Evolutionary conservation across 2,113 vertebrate genomes (phyloP).

Genomic region (Aegypius monachus): DNA sequence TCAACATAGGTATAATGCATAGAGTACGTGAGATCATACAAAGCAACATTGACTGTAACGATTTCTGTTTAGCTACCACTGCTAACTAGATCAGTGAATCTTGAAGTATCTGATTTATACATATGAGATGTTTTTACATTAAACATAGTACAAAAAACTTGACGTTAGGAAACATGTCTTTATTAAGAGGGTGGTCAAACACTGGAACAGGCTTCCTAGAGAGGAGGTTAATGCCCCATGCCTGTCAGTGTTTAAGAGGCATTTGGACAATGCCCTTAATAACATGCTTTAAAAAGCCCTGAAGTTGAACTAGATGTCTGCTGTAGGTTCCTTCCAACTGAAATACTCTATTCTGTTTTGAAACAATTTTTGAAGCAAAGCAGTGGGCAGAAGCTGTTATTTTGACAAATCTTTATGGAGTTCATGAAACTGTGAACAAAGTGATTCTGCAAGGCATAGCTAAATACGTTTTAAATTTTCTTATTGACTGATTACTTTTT

Average conservation of each 20-base stretch:
- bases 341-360: neutral
- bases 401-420: neutral
- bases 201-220: neutral
- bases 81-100: neutral
- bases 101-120: neutral
- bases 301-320: neutral
- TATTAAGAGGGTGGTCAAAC: neutral
- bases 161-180: neutral
- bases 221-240: neutral
- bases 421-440: neutral
- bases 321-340: neutral
- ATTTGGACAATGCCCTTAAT: neutral
- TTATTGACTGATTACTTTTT: neutral
- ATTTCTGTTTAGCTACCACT: neutral
- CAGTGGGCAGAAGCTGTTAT: neutral
- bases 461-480: neutral
- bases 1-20: rapidly evolving
- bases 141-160: neutral
- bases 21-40: rapidly evolving
- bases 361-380: neutral
- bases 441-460: neutral
- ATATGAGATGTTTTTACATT: neutral
- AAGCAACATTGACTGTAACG: neutral
- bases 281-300: neutral
- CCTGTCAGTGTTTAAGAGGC: neutral